phyloP scores from a whole-genome alignment of 2,797 vertebrate genomes.

The Gymnothorax reevesii region DNA sequence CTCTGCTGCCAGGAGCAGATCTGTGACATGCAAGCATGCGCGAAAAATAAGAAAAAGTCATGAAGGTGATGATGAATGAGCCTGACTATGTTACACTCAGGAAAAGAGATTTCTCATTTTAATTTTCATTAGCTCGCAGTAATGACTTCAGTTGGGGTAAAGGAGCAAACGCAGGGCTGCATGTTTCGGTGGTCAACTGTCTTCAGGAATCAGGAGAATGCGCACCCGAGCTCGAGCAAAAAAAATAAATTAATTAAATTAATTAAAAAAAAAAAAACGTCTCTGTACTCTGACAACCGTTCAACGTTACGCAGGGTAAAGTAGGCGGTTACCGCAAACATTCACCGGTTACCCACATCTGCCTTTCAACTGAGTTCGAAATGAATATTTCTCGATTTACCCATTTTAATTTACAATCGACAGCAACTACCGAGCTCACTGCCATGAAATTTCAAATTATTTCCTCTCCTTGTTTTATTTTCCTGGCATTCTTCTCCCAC shows the following conservation, averaged over 20 bases:
- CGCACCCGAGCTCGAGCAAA: not conserved
- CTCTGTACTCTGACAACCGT: not conserved
- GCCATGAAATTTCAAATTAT: not conserved
- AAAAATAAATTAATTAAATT: too few relatives aligned
- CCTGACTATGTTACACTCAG: not conserved
- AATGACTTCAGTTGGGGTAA: not conserved
- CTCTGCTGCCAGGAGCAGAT: slow-evolving; percentile 93
- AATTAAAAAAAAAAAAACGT: too few relatives aligned
- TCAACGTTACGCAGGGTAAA: not conserved
- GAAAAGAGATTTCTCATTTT: not conserved
- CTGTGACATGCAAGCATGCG: slow-evolving; percentile 60
- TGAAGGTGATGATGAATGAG: not conserved
- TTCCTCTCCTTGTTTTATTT: not conserved
- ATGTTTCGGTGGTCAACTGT: not conserved
- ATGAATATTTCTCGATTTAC: not conserved
- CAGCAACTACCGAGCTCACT: not conserved
- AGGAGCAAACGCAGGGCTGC: not conserved
- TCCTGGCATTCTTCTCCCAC: not conserved
- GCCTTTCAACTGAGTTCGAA: too few relatives aligned
- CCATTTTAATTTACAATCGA: not conserved
- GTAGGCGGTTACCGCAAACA: not conserved
- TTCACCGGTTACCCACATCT: not conserved
- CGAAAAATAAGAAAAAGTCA: slow-evolving; percentile 10
- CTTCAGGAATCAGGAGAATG: not conserved
- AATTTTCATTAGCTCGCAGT: not conserved